Evolutionary conservation across 2,888 invertebrate genomes (phyloP).

Genomic region (Rhagophthalmus giganteus): DNA sequence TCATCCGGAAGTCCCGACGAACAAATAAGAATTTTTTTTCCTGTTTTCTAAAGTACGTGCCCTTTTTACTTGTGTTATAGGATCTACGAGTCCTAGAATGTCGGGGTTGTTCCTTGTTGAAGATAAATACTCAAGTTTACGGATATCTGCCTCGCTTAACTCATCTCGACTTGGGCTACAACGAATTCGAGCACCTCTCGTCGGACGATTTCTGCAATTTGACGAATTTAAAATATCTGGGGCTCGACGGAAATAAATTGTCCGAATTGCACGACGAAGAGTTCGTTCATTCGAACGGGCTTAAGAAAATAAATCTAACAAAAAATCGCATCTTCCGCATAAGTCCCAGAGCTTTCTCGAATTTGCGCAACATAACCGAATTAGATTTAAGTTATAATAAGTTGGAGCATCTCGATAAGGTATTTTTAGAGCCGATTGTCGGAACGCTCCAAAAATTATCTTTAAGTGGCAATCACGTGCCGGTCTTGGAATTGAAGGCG

Average conservation of each 20-base stretch:
- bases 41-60: too few species aligned
- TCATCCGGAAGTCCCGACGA: too few species aligned
- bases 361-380: constrained; percentile 67
- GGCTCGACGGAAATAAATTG: constrained; percentile 75
- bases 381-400: constrained; percentile 77
- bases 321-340: constrained; percentile 72
- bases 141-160: constrained; percentile 69
- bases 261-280: constrained; percentile 69
- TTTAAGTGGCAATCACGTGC: constrained; percentile 70
- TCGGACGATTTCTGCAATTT: constrained; percentile 70
- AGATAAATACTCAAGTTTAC: constrained; percentile 77
- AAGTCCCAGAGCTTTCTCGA: constrained; percentile 70
- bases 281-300: constrained; percentile 61
- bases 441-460: constrained; percentile 65
- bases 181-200: constrained; percentile 70
- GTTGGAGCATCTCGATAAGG: constrained; percentile 64
- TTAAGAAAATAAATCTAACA: constrained; percentile 63
- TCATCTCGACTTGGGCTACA: constrained; percentile 75
- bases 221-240: constrained; percentile 64
- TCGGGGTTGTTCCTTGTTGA: constrained; percentile 69
- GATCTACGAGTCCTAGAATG: constrained; percentile 72
- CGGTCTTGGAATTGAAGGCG: constrained; percentile 58
- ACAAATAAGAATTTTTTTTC: too few species aligned
- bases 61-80: too few species aligned
- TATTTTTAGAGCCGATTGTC: constrained; percentile 61